A percentile compares a stretch with the other conserved stretches of the same genome.
Conservation (phyloP, 1,140 invertebrate genomes). For the Tetramorium alpestre region DNA sequence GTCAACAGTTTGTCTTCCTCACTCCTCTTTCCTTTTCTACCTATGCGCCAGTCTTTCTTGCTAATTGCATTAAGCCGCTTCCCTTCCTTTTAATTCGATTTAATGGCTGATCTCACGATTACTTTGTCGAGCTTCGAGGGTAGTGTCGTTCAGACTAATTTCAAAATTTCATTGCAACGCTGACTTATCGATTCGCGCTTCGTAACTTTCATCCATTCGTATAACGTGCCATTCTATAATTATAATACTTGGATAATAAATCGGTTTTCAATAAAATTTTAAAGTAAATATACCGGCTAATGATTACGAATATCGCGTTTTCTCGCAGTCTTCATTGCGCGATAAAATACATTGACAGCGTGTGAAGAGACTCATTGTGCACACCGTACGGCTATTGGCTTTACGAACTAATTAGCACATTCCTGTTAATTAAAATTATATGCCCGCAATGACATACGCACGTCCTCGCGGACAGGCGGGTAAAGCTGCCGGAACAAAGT, state of each 20-base stretch:
- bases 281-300: background rate
- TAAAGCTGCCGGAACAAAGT: slow-evolving; percentile 26
- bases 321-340: background rate
- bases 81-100: slow-evolving; percentile 31
- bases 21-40: background rate
- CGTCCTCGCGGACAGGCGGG: background rate
- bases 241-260: background rate
- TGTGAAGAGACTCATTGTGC: background rate
- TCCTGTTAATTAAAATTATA: slow-evolving; percentile 79
- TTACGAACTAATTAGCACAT: slow-evolving; percentile 77
- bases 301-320: background rate
- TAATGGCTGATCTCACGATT: slow-evolving; percentile 46
- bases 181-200: slow-evolving; percentile 2
- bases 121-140: slow-evolving; percentile 34
- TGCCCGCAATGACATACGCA: slow-evolving; percentile 52
- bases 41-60: slow-evolving; percentile 42
- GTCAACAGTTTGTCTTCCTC: background rate
- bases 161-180: slow-evolving; percentile 27
- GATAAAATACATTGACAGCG: slow-evolving; percentile 7
- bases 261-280: slow-evolving; percentile 4
- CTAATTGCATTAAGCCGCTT: slow-evolving; percentile 27
- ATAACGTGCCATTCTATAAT: background rate
- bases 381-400: background rate
- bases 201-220: background rate
- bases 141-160: slow-evolving; percentile 18